Evolutionary conservation across 1,140 invertebrate genomes (phyloP).

Genomic region (Drosophila elegans): DNA sequence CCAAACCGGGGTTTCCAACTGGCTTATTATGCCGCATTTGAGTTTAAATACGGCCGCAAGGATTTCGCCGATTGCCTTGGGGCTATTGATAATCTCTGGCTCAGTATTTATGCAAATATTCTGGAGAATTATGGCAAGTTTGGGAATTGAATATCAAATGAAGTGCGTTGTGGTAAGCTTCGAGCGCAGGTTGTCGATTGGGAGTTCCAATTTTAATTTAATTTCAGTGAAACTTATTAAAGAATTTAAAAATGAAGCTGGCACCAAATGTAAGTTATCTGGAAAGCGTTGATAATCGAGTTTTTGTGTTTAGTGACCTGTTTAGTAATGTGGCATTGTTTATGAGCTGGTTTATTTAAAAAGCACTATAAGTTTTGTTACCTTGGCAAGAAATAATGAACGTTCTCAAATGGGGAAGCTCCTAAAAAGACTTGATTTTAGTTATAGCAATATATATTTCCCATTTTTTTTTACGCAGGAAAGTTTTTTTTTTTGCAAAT

Average conservation of each 20-base stretch:
- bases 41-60: slow-evolving; percentile 56
- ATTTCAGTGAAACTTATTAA: slow-evolving; percentile 3
- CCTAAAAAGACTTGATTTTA: no score
- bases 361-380: no score
- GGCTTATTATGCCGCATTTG: slow-evolving; percentile 70
- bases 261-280: no score
- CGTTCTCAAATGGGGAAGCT: no score
- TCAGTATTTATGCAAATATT: slow-evolving; percentile 35
- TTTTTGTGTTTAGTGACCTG: no score
- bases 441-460: no score
- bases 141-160: slow-evolving; percentile 24
- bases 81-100: slow-evolving; percentile 50
- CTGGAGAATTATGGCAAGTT: slow-evolving; percentile 25
- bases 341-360: no score
- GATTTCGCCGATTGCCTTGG: slow-evolving; percentile 45
- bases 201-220: slow-evolving; percentile 2
- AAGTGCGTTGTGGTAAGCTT: slow-evolving; percentile 10
- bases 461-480: no score
- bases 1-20: slow-evolving; percentile 28
- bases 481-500: no score
- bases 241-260: neutral
- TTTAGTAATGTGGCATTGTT: no score
- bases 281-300: no score
- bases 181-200: neutral
- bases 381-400: no score